phyloP scores from a whole-genome alignment of 2,113 vertebrate genomes.

The Syngnathus floridae region DNA sequence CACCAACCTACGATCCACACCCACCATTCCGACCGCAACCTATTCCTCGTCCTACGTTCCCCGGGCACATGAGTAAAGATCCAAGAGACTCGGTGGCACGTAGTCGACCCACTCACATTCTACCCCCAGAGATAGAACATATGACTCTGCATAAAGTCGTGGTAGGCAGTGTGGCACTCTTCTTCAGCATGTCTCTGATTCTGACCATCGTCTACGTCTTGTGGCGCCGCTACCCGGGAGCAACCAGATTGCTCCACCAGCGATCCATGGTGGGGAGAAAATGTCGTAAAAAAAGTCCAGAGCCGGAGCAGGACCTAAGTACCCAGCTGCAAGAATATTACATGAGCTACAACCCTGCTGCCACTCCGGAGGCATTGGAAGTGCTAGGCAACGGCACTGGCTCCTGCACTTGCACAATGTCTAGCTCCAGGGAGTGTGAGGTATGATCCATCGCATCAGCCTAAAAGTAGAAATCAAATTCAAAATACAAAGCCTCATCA shows the following conservation, averaged over 20 bases:
- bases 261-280: slow-evolving; percentile 86
- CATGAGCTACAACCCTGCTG: slow-evolving; percentile 98
- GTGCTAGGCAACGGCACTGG: slow-evolving; percentile 95
- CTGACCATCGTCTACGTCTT: slow-evolving; percentile 90
- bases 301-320: slow-evolving; percentile 94
- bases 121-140: slow-evolving; percentile 86
- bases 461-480: slow-evolving; percentile 65
- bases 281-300: slow-evolving; percentile 90
- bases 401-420: slow-evolving; percentile 97
- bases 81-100: slow-evolving; percentile 52
- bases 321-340: slow-evolving; percentile 99
- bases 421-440: slow-evolving; percentile 99
- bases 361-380: slow-evolving; percentile 94
- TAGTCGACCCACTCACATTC: slow-evolving; percentile 60
- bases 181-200: slow-evolving; percentile 89
- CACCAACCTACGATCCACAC: slow-evolving; percentile 59
- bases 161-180: slow-evolving; percentile 92
- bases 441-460: slow-evolving; percentile 88
- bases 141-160: slow-evolving; percentile 97
- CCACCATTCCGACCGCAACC: slow-evolving; percentile 76
- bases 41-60: slow-evolving; percentile 78
- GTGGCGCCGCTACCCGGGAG: slow-evolving; percentile 92
- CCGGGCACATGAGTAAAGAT: slow-evolving; percentile 69
- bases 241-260: slow-evolving; percentile 88
- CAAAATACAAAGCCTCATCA: slow-evolving; percentile 78